phyloP scores from a whole-genome alignment of 2,888 invertebrate species.

The Molorchus minor region DNA sequence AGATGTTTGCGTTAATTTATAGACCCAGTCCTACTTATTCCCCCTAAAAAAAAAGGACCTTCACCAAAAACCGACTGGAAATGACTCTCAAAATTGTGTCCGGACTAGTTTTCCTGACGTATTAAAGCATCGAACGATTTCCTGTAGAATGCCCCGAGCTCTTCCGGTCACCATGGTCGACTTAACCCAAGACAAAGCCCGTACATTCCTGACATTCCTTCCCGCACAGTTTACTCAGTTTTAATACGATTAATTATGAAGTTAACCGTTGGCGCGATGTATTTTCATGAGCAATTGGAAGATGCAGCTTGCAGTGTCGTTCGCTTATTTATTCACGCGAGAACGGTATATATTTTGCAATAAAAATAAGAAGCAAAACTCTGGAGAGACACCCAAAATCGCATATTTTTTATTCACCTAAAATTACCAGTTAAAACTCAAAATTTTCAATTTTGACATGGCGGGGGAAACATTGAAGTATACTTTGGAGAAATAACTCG shows the following conservation, averaged over 20 bases:
- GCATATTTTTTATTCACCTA: no score
- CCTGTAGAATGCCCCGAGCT: slow-evolving; percentile 30
- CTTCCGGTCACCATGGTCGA: slow-evolving; percentile 48
- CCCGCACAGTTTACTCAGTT: slow-evolving; percentile 45
- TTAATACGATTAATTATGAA: slow-evolving; percentile 37
- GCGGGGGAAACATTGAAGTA: no score
- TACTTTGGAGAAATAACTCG: no score
- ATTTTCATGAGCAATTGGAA: slow-evolving; percentile 24
- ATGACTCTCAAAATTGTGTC: slow-evolving; percentile 9
- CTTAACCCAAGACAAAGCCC: slow-evolving; percentile 45
- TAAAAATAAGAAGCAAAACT: no score
- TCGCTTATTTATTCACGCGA: background rate
- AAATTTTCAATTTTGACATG: no score
- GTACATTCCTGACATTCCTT: slow-evolving; percentile 50
- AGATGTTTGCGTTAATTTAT: no score
- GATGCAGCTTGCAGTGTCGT: slow-evolving; percentile 14
- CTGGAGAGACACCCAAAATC: no score
- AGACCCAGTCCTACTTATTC: no score
- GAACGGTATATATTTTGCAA: no score
- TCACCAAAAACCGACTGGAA: slow-evolving; percentile 2
- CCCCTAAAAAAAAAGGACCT: no score
- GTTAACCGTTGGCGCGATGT: slow-evolving; percentile 29
- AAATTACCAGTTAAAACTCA: no score
- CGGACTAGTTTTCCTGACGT: slow-evolving; percentile 14
- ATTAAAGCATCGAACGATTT: slow-evolving; percentile 35